Conservation (phyloP, 2,888 invertebrate genomes). For the Tetramorium bicarinatum region DNA sequence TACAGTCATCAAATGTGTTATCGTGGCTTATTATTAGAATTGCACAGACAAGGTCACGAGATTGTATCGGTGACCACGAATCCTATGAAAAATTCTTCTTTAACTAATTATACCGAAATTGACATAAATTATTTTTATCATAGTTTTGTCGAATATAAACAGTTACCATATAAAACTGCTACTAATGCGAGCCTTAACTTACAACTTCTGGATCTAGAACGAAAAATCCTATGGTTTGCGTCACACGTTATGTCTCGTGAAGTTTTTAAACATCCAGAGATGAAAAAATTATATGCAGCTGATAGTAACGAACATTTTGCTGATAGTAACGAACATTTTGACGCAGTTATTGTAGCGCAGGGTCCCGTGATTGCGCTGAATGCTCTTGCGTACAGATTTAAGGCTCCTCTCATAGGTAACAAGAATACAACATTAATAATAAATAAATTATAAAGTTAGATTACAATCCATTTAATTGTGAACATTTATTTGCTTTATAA, state of each 20-base stretch:
- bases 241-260: background rate
- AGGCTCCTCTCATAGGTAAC: conserved; percentile 67
- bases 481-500: background rate
- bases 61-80: conserved; percentile 86
- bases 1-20: conserved; percentile 87
- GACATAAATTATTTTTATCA: conserved; percentile 30
- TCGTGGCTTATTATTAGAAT: conserved; percentile 85
- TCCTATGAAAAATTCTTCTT: conserved; percentile 75
- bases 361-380: background rate
- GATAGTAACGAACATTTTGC: conserved; percentile 60
- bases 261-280: conserved; percentile 37
- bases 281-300: conserved; percentile 49
- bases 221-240: rapidly evolving
- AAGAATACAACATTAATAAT: conserved; percentile 6
- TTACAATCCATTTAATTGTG: background rate
- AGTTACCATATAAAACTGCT: rapidly evolving
- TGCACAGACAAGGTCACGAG: conserved; percentile 86
- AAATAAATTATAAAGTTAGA: background rate
- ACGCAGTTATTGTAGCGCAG: conserved; percentile 57
- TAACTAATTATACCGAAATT: conserved; percentile 64
- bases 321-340: conserved; percentile 60
- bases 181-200: background rate
- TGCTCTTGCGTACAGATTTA: conserved; percentile 57
- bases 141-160: background rate
- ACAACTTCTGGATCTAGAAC: background rate